Base-by-base conservation (phyloP, 2,797 vertebrate species). In the Myripristis jacobus region DNA sequence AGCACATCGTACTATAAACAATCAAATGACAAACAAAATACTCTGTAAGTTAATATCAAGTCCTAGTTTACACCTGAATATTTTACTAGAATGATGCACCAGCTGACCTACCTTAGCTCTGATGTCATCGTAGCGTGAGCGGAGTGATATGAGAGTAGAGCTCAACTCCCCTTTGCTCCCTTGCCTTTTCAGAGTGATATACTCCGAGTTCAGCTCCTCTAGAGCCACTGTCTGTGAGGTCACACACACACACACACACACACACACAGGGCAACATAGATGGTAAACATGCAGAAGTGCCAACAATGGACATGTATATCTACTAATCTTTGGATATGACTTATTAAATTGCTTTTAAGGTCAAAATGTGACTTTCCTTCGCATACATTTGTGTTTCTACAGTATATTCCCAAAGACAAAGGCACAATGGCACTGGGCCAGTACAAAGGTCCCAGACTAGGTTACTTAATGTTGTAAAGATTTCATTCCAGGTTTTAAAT, bases 1-100 rank as follows among this genome's bases (percentile, higher is more conserved):
- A 95, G 91, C 3, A 92, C 89, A 57, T 94, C 83, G 24, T 93
- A 92, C 95, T 96, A 31, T 13, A 71, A 76, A 90, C 67, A 54
- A 46, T 0, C 21, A 19, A 63, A 51, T 52, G 3, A 19, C 68
- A 65, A 7, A 65, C 16, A 66, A 36, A 41, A 41, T 46, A 29
- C 3, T 47, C 27, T 10, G 18, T 6, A 3, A 16, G 1, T 11
- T 29, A 47, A 24, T 24, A 52, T 52, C 25, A 27, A 15, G 1
- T 15, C 18, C n/a, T 6, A 19, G 19, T 19, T 5, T 19, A 3
- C n/a, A 7, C n/a, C 6, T 46, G 48, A 46, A 3, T 75, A 29
- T 13, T 11, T 24, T 41, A 1, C 6, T 51, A 15, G 2, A 21
- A 27, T 0, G 63, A 75, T 29, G 18, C 6, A 19, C 19, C 19